Evolutionary conservation across 2,797 vertebrate genomes (phyloP), one percentile per base, ranked within the genome.

Genomic region (Crocidura indochinensis): DNA sequence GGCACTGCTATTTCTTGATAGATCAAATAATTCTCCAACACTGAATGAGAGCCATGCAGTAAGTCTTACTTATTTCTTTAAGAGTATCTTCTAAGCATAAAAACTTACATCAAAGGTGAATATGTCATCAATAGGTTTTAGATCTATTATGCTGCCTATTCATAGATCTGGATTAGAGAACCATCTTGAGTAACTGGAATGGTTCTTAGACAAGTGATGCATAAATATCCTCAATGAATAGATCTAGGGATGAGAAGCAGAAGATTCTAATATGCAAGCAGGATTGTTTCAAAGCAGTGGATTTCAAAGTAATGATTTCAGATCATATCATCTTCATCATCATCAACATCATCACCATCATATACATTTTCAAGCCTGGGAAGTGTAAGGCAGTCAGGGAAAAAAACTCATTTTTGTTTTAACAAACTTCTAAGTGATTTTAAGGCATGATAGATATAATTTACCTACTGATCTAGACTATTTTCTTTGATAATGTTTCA

Each of bases 61-160:
- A 46, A 64, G 31, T 11, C 47, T 47, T 29, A 38, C 53, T 90
- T 6, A 26, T 81, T 78, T 85, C 47, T 72, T 47, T 26, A 80
- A 29, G 91, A 38, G 27, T 85, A 22, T 75, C 4, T 68, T 1
- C 46, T 47, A 93, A 78, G 1, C 56, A 11, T 78, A 87, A 90
- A 62, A 46, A 80, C 73, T 88, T 6, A 69, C 22, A 81, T 71
- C 2, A 47, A 51, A 69, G 20, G 19, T 88, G 27, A 71, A 10
- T 44, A 27, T 24, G 19, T 82, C n/a, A 24, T 80, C 19, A 68
- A 27, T 26, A 71, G 38, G 24, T 9, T 26, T 75, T 22, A 46
- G 26, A 80, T 3, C 22, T 17, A 81, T 8, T 3, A 71, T 20
- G 10, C 31, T 64, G 4, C 11, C 29, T 84, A 6, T 84, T 87